Evolutionary conservation across 2,888 invertebrate genomes (phyloP).

Genomic region (Dicyrtomina minuta): DNA sequence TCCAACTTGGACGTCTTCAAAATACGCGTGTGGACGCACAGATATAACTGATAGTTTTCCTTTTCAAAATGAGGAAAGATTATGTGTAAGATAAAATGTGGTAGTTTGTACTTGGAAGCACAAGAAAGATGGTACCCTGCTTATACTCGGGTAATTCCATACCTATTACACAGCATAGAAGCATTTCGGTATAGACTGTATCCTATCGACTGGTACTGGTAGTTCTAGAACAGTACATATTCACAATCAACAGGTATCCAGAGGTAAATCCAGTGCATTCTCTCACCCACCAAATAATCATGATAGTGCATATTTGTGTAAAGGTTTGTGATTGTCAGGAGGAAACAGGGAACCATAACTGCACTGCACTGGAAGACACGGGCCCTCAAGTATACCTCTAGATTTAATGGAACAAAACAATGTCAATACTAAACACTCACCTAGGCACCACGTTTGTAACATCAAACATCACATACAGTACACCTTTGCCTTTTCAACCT

Average conservation of each 20-base stretch:
- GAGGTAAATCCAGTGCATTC: no score
- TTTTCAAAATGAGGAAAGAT: no score
- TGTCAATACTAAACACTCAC: conserved; percentile 2
- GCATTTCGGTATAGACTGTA: no score
- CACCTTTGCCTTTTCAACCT: background rate
- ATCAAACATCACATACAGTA: background rate
- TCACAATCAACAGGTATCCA: no score
- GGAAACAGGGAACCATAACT: conserved; percentile 37
- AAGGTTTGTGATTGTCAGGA: conserved; percentile 35
- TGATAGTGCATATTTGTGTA: conserved; percentile 31
- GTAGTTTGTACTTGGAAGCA: no score
- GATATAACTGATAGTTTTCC: background rate
- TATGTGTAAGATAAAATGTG: no score
- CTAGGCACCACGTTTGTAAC: background rate
- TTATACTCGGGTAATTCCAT: no score
- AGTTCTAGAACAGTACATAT: no score
- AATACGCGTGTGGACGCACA: background rate
- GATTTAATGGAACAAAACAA: conserved; percentile 3
- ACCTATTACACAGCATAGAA: no score
- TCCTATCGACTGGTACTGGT: no score
- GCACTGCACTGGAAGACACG: conserved; percentile 28
- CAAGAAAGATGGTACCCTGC: no score
- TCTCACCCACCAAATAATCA: conserved; percentile 12
- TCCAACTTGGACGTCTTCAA: background rate
- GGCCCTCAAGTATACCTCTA: conserved; percentile 31